Base-by-base conservation (phyloP, 2,888 invertebrate genomes). In the Cylindroiulus punctatus region DNA sequence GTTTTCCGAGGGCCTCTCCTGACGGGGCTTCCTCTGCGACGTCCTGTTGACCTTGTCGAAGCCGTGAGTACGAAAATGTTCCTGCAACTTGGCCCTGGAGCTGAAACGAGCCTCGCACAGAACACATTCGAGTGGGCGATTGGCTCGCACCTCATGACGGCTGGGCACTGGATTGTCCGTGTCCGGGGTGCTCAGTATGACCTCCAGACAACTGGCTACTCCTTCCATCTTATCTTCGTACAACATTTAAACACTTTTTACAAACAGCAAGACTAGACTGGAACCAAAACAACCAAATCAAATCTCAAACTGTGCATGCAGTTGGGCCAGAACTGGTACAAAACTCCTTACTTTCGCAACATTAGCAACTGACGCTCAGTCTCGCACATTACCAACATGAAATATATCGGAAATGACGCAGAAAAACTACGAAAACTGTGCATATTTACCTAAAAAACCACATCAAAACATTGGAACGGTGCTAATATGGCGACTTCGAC, bases 31-130 rank as follows among this genome's bases (percentile, higher is more conserved):
- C n/a, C 8, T 57, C 57, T 57, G 57, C n/a, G 57, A 57, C 3
- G 57, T n/a, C 22, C 57, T 57, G 4, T 19, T 57, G 3, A 57
- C 57, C 2, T 57, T 57, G 22, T 57, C 57, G 8, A 57, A 57
- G 0, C 57, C 86, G 42, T 86, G 86, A 12, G 44, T 30, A 14
- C 86, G 83, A 44, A 86, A 86, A 84, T 86, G 86, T 17, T 84
- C 84, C 40, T 86, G 86, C 36, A 86, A 40, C 19, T 82, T 32
- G n/a, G 83, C n/a, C 42, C 84, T 86, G 2, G 86, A 32, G n/a
- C 36, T 26, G 36, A 86, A 82, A 30, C 57, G 7, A 57, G 82
- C 30, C 19, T 84, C 82, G 52, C 86, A 86, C 52, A 86, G 40
- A 32, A 86, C 86, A 36, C 86, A 86, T 36, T 57, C 57, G 84